Evolutionary conservation across 2,888 invertebrate genomes (phyloP), one percentile per base, ranked within the genome.

Genomic region (Archips crataeganus): DNA sequence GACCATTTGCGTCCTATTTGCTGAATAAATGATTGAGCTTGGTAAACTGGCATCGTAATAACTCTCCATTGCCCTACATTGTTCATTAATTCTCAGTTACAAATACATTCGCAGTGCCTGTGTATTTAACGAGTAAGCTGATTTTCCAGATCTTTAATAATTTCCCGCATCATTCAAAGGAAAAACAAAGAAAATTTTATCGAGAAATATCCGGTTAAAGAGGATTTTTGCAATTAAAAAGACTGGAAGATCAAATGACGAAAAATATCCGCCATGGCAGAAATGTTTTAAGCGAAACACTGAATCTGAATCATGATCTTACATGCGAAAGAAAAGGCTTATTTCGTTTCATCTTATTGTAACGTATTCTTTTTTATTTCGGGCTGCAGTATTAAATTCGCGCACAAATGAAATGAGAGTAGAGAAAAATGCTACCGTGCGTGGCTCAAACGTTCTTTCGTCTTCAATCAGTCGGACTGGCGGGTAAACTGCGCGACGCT

Each of bases 151-250:
- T 82, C 84, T 42, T 61, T 42, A 61, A 42, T 81, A 83, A 84
- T 81, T 81, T 82, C 78, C 78, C 79, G 77, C 80, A 84, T 84
- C 79, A 85, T 79, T 81, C 81, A 81, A 82, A 76, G 81, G 77
- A 79, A 79, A 80, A 80, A 76, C 69, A 83, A 87, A 87, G 87
- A 87, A 87, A 84, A 87, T 87, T 86, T 86, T 81, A 87, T 88
- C 85, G 79, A 83, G 84, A 87, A 82, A 81, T 84, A 89, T 85
- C 84, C 83, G 81, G 82, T 80, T 84, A 86, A 89, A 91, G 89
- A 87, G 89, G 91, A 91, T 92, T 92, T 89, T 83, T 85, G 87
- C 90, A 91, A 91, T 92, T 92, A 91, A 90, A 92, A 85, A 79
- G 84, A 83, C 82, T 78, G 84, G 78, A 79, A 84, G 77, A 76